phyloP scores from a whole-genome alignment of 2,888 invertebrate genomes.

The Lacanobia wlatinum region DNA sequence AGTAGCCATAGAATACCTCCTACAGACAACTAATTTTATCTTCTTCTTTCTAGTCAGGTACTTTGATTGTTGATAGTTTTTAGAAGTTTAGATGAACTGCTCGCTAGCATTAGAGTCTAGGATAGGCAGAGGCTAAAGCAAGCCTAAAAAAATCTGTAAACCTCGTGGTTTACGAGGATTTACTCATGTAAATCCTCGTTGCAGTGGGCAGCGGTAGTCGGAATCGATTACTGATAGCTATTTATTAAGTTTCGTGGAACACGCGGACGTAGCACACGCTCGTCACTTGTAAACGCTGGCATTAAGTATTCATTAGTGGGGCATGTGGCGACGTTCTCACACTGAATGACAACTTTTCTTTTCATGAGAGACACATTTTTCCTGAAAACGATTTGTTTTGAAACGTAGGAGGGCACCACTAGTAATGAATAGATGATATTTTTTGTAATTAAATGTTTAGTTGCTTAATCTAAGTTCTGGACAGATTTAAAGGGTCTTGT shows the following conservation, averaged over 20 bases:
- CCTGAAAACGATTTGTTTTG: conserved; percentile 22
- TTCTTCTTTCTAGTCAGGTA: too few relatives aligned
- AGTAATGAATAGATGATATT: background rate
- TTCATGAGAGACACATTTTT: conserved; percentile 19
- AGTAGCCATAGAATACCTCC: too few relatives aligned
- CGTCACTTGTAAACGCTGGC: background rate
- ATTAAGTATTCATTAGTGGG: conserved; percentile 43
- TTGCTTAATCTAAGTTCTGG: background rate
- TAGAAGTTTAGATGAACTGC: background rate
- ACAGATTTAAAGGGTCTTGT: background rate
- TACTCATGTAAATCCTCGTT: background rate
- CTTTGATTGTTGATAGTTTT: too few relatives aligned
- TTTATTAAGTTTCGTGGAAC: conserved; percentile 52
- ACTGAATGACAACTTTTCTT: conserved; percentile 11
- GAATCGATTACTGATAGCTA: conserved; percentile 40
- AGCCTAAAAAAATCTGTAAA: background rate
- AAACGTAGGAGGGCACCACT: background rate
- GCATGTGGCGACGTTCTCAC: conserved; percentile 42
- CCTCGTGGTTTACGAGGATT: too few relatives aligned
- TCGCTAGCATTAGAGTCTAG: background rate
- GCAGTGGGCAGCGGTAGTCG: conserved; percentile 16
- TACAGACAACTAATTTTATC: too few relatives aligned
- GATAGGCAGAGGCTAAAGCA: background rate
- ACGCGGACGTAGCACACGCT: background rate
- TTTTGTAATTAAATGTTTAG: background rate